Base-by-base conservation (phyloP, 2,888 invertebrate species). In the Drosophila incognita region DNA sequence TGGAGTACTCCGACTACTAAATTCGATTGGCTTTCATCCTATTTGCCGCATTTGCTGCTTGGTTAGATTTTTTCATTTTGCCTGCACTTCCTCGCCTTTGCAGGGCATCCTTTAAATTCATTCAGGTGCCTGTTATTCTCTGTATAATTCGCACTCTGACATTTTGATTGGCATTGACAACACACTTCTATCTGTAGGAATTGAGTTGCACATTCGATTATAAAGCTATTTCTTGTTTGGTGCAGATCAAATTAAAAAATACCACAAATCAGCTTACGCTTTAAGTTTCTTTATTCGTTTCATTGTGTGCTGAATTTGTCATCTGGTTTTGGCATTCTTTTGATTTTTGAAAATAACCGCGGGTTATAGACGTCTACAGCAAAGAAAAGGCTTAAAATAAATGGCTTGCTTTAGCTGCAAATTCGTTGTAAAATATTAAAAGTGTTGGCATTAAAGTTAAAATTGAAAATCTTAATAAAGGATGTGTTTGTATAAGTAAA, bases 21-120 rank as follows among this genome's bases (percentile, higher is more conserved):
- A 86, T 84, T 87, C 82, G 78, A 84, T 89, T 89, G 88, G 77
- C 84, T 85, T 83, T 89, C 83, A 88, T 88, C 87, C 85, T 85
- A 85, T 87, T 87, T 87, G 79, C 81, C 79, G 87, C 78, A 83
- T 87, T 88, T 87, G 84, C 81, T 88, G 88, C 88, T 87, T 84
- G 88, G 85, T 78, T 85, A 87, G 87, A 69, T 82, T 78, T 82
- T 86, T 82, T 81, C 79, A 79, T 83, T 81, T 79, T 53, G 56
- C 70, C 61, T 69, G 63, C 78, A 63, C 54, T 72, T 76, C 71
- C 49, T 11, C 15, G 7, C 38, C 6, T 29, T 1, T 33, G 53
- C 54, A 42, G 13, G 42, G 13, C 15, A 70, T 54, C 42, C 48
- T 21, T 27, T 67, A 63, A 66, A 69, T 59, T 62, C 40, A 69